Evolutionary conservation across 2,888 invertebrate genomes (phyloP).

Genomic region (Pollenia amentaria): DNA sequence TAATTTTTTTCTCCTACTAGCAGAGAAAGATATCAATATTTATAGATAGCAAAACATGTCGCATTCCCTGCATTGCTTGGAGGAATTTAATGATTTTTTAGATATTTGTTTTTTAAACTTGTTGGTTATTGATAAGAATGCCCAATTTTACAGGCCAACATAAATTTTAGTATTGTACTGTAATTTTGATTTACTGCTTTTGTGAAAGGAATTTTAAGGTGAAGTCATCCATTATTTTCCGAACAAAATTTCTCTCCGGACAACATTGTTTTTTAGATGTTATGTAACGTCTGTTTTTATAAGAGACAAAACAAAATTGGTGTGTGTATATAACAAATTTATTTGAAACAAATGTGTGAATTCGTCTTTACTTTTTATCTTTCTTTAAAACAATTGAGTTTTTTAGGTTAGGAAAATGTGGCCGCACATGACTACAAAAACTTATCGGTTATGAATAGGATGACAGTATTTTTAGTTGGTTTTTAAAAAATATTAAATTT

Average conservation of each 20-base stretch:
- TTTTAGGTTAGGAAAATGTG: neutral
- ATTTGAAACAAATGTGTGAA: neutral
- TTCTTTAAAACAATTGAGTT: neutral
- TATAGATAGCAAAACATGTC: neutral
- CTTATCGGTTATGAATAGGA: slow-evolving; percentile 9
- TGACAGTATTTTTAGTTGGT: slow-evolving; percentile 32
- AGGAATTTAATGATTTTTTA: slow-evolving; percentile 9
- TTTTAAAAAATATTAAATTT: neutral
- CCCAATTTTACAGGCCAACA: slow-evolving; percentile 64
- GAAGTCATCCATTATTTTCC: too few relatives aligned
- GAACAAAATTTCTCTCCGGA: too few relatives aligned
- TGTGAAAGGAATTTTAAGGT: neutral
- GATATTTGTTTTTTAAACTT: slow-evolving; percentile 36
- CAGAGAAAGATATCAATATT: slow-evolving; percentile 9
- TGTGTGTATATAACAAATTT: too few relatives aligned
- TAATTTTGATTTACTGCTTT: slow-evolving; percentile 33
- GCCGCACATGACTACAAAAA: slow-evolving; percentile 30
- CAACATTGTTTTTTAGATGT: neutral
- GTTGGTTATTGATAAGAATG: slow-evolving; percentile 71
- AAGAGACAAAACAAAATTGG: too few relatives aligned
- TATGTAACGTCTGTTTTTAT: neutral
- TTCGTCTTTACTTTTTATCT: neutral
- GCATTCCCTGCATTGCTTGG: neutral
- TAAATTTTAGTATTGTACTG: slow-evolving; percentile 5
- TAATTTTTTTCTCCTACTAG: neutral